These are phyloP conservation scores for Nyctibius bracteatus DNA, from an alignment of 2,113 vertebrate genomes.

Conservation along the genomic window DNA sequence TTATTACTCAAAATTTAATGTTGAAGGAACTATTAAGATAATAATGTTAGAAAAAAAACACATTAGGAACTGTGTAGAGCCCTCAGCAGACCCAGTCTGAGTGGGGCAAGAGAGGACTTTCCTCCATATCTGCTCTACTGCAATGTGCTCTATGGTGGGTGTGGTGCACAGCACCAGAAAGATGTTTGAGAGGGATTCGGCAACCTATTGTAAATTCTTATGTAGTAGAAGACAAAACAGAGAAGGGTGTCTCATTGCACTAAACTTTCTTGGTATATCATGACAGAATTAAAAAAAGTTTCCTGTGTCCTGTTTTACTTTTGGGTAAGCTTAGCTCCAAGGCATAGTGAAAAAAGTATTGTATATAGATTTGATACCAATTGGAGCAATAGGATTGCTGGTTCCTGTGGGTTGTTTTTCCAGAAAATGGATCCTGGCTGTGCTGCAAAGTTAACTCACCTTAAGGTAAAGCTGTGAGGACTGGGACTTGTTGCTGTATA, in stretches of 20 bases:
- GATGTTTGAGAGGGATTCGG: not conserved
- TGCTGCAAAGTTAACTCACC: not conserved
- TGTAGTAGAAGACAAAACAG: not conserved
- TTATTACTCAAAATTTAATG: not conserved
- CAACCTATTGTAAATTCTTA: not conserved
- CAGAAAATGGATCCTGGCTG: not conserved
- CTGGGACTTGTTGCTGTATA: not conserved
- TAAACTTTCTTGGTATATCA: not conserved
- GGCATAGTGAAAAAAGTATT: not conserved
- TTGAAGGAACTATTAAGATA: not conserved
- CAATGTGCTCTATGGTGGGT: not conserved
- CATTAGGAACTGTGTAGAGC: not conserved
- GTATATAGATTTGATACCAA: not conserved
- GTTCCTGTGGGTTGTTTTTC: not conserved
- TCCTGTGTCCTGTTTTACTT: not conserved
- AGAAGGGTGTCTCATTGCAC: not conserved
- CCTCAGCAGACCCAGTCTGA: not conserved
- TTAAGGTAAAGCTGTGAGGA: not conserved
- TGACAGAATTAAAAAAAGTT: not conserved
- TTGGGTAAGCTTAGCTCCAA: not conserved
- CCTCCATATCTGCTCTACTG: not conserved
- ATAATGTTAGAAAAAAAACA: not conserved
- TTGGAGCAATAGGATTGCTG: not conserved
- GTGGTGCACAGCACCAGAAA: not conserved
- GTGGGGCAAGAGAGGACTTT: not conserved